Percentiles rank a stretch among this genome's conserved stretches.
These are phyloP conservation scores for Orestias chungarensis DNA, from an alignment of 2,797 vertebrate genomes.

Conservation along the genomic window DNA sequence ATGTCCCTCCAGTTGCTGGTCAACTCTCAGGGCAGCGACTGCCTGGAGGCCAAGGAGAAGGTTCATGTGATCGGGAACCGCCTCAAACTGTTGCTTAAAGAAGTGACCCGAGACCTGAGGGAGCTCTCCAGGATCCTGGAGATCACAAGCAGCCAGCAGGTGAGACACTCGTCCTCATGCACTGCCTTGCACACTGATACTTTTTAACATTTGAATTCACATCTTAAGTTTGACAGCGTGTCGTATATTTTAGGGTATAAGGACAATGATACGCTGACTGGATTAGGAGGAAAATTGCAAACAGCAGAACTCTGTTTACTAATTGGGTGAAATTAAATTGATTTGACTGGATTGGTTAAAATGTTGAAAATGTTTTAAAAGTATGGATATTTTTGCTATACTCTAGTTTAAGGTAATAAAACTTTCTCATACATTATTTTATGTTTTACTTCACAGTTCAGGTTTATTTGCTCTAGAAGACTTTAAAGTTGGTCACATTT, in stretches of 20 bases:
- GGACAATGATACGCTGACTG: not conserved
- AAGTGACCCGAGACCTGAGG: slow-evolving; percentile 88
- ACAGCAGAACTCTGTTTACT: too few species aligned
- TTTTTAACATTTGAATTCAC: not conserved
- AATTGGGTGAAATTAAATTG: too few species aligned
- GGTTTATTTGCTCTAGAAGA: not conserved
- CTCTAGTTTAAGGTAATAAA: too few species aligned
- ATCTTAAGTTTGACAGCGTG: too few species aligned
- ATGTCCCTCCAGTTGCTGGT: slow-evolving; percentile 93
- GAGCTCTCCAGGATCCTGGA: slow-evolving; percentile 90
- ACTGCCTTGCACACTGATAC: not conserved
- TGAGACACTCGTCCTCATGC: slow-evolving; percentile 52
- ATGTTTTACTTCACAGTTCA: not conserved
- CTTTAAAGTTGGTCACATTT: not conserved
- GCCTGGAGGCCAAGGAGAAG: slow-evolving; percentile 96
- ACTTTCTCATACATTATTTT: not conserved
- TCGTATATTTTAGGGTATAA: not conserved
- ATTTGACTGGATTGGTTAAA: too few species aligned
- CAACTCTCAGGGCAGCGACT: slow-evolving; percentile 89
- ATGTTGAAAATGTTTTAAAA: not conserved
- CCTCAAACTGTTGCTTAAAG: slow-evolving; percentile 93
- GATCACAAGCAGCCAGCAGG: slow-evolving; percentile 93
- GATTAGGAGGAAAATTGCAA: too few species aligned
- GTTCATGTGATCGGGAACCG: slow-evolving; percentile 98
- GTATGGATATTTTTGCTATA: not conserved